phyloP scores from a whole-genome alignment of 2,113 vertebrate species.

The Anarhynchus alexandrinus region DNA sequence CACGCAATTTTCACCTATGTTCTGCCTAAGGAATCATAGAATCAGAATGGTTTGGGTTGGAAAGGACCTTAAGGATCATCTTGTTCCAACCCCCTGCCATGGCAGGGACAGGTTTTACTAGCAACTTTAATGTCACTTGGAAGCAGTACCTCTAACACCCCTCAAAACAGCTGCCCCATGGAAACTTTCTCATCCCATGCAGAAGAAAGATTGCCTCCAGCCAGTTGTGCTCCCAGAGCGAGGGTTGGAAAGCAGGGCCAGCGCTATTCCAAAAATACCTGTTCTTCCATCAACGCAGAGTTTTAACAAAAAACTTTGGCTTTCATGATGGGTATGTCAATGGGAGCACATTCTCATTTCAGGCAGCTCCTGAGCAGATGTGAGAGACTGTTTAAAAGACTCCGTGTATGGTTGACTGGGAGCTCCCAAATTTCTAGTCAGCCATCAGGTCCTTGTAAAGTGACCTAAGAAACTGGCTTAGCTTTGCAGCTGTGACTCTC shows the following conservation, averaged over 20 bases:
- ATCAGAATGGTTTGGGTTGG: background rate
- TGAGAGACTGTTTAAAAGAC: background rate
- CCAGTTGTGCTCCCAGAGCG: background rate
- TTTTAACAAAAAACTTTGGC: background rate
- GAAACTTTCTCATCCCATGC: background rate
- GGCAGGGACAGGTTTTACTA: background rate
- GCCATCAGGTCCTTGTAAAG: background rate
- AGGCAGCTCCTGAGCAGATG: background rate
- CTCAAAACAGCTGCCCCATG: fast-evolving
- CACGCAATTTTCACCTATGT: background rate
- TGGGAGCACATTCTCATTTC: background rate
- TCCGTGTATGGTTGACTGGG: background rate
- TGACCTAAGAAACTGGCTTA: background rate
- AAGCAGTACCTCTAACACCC: background rate
- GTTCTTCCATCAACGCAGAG: background rate
- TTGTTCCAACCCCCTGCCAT: background rate
- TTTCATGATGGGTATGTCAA: background rate
- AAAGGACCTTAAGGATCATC: background rate
- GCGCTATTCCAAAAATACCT: background rate
- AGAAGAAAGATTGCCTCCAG: background rate
- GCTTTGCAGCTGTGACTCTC: background rate
- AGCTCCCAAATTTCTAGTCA: background rate
- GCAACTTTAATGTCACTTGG: background rate
- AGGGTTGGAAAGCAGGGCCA: background rate
- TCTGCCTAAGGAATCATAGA: background rate